Percentiles rank a stretch among this genome's conserved stretches.
These are phyloP conservation scores for Phragmatobia fuliginosa DNA, from an alignment of 2,888 invertebrate genomes.

Conservation along the genomic window DNA sequence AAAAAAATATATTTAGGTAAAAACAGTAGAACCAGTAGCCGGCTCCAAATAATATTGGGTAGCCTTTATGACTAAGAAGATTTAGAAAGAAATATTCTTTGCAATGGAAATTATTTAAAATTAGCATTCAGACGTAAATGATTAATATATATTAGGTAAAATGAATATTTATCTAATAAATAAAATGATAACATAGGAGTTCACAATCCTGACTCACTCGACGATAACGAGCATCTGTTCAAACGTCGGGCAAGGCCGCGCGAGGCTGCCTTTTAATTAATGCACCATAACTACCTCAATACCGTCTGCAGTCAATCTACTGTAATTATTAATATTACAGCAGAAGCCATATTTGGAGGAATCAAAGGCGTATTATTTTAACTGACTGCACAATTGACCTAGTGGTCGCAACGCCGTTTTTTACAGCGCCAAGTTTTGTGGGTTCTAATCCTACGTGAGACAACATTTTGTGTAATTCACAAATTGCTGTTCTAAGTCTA, in stretches of 20 bases:
- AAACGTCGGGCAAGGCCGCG: conserved; percentile 73
- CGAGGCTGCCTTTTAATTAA: conserved; percentile 69
- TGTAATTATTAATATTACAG: conserved; percentile 46
- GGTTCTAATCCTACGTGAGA: too few species aligned
- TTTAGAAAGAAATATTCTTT: too few species aligned
- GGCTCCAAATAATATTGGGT: too few species aligned
- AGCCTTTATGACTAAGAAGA: too few species aligned
- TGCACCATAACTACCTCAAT: conserved; percentile 48
- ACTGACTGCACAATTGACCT: too few species aligned
- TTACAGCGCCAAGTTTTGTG: too few species aligned
- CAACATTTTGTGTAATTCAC: too few species aligned
- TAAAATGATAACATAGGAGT: conserved; percentile 37
- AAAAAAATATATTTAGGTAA: too few species aligned
- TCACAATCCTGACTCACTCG: conserved; percentile 54
- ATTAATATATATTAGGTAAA: conserved; percentile 9
- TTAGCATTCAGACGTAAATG: conserved; percentile 4
- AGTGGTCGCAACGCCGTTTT: too few species aligned
- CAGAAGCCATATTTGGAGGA: conserved; percentile 37
- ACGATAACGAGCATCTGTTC: conserved; percentile 68
- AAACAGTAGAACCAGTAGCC: too few species aligned
- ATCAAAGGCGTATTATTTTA: conserved; percentile 44
- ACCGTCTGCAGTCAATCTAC: conserved; percentile 32
- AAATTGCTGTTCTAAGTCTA: too few species aligned
- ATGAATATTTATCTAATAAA: conserved; percentile 40
- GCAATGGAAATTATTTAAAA: not conserved